phyloP scores from a whole-genome alignment of 2,888 invertebrate genomes.

The Leptothorax acervorum region DNA sequence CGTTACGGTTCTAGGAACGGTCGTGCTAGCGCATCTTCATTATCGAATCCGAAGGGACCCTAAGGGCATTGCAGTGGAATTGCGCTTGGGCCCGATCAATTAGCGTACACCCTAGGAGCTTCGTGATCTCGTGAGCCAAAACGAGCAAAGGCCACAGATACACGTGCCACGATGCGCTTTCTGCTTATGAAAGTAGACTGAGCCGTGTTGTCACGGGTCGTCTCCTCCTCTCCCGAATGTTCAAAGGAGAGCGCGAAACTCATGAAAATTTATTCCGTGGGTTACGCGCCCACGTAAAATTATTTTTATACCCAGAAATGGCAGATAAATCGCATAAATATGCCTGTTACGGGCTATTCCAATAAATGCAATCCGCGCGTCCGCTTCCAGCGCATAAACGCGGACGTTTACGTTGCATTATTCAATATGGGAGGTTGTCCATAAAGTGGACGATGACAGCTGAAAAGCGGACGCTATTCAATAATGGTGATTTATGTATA shows the following conservation, averaged over 20 bases:
- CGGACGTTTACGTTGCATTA: constrained; percentile 36
- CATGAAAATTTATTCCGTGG: neutral
- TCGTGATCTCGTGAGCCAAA: constrained; percentile 74
- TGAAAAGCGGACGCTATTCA: constrained; percentile 23
- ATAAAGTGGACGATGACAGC: constrained; percentile 20
- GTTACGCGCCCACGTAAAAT: neutral
- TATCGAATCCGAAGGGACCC: constrained; percentile 74
- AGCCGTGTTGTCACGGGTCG: constrained; percentile 32
- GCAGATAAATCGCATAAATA: neutral
- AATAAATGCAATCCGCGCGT: constrained; percentile 11
- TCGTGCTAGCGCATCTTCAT: constrained; percentile 82
- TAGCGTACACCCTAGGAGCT: constrained; percentile 74
- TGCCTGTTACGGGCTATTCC: neutral
- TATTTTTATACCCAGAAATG: neutral
- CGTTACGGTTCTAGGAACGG: constrained; percentile 76
- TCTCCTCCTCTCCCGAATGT: constrained; percentile 18
- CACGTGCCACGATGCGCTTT: constrained; percentile 73
- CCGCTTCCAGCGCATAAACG: constrained; percentile 10
- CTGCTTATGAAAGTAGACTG: constrained; percentile 74
- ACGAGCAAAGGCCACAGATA: constrained; percentile 71
- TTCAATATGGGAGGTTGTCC: constrained; percentile 24
- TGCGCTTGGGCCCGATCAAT: constrained; percentile 80
- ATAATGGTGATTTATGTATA: constrained; percentile 32
- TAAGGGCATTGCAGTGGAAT: constrained; percentile 73
- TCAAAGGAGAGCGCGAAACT: neutral